phyloP scores from a whole-genome alignment of 2,113 vertebrate genomes.

The Hemiscyllium ocellatum region DNA sequence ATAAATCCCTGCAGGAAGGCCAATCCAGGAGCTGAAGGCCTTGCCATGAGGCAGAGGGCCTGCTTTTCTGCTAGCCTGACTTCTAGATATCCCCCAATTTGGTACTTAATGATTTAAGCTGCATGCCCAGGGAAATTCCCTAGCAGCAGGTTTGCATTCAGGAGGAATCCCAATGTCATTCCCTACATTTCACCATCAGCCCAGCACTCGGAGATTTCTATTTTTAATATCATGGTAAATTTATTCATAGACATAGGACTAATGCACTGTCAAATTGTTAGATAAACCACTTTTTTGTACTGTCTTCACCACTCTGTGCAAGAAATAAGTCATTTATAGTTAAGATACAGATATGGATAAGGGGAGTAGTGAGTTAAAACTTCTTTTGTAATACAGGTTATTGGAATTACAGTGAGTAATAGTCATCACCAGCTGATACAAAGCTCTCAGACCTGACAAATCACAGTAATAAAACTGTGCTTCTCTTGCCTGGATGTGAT shows the following conservation, averaged over 20 bases:
- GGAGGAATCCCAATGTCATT: background rate
- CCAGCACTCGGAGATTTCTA: background rate
- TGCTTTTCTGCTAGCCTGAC: background rate
- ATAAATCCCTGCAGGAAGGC: no score
- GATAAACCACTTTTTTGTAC: background rate
- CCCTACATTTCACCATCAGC: background rate
- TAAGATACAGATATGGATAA: background rate
- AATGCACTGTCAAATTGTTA: background rate
- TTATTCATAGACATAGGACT: background rate
- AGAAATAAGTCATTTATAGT: constrained; percentile 9
- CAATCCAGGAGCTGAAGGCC: no score
- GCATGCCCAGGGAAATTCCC: background rate
- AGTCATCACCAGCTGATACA: background rate
- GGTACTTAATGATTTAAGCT: background rate
- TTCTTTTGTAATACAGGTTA: background rate
- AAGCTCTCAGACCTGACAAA: constrained; percentile 17
- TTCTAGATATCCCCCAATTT: background rate
- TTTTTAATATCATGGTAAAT: background rate
- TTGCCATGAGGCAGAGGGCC: background rate
- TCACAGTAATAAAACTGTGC: background rate
- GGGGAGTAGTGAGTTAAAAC: background rate
- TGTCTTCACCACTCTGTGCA: background rate
- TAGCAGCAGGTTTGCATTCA: background rate
- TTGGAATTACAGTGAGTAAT: background rate
- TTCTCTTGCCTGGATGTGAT: background rate